These are phyloP conservation scores for Sebastes matsubarae DNA, from an alignment of 2,797 vertebrate genomes.

Conservation along the genomic window DNA sequence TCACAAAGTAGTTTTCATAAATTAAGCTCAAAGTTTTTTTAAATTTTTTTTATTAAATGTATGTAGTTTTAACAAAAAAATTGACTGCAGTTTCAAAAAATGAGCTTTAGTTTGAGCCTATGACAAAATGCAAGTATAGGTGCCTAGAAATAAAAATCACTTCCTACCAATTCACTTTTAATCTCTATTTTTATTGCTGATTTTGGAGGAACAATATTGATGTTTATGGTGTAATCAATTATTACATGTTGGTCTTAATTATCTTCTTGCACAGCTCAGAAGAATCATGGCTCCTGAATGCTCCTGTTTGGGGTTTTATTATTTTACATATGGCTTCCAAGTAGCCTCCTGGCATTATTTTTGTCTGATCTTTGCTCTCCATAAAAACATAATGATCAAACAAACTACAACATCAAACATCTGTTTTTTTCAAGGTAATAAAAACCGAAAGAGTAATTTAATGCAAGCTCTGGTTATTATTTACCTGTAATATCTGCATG, in stretches of 20 bases:
- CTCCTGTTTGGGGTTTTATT: neutral
- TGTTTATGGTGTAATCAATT: neutral
- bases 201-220: neutral
- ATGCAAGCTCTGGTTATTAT: slow-evolving; percentile 32
- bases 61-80: neutral
- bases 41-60: neutral
- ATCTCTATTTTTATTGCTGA: neutral
- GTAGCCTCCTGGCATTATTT: slow-evolving; percentile 51
- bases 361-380: slow-evolving; percentile 51
- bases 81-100: neutral
- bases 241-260: neutral
- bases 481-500: slow-evolving; percentile 75
- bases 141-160: neutral
- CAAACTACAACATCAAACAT: neutral
- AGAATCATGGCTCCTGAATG: neutral
- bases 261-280: neutral
- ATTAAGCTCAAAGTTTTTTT: neutral
- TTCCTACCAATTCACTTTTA: neutral
- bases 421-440: neutral
- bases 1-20: neutral
- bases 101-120: neutral
- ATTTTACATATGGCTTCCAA: slow-evolving; percentile 52
- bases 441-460: slow-evolving; percentile 14
- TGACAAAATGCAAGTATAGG: neutral
- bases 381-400: slow-evolving; percentile 10